Base-by-base conservation (phyloP, 23 tunicate genomes). In the Styela clava region DNA sequence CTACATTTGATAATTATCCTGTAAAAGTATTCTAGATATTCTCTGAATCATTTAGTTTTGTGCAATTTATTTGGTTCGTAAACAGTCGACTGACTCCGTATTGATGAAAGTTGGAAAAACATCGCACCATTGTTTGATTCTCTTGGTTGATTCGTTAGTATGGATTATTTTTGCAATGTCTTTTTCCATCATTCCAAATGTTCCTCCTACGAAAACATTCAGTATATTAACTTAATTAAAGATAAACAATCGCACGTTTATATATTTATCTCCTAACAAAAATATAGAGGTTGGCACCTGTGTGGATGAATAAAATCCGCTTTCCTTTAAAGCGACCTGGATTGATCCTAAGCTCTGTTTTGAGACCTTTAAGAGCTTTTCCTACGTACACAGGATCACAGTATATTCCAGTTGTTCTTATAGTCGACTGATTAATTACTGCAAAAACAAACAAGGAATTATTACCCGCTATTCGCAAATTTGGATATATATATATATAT, bases 361-460 rank as follows among this genome's bases (percentile, higher is more conserved):
- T 18, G 84, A 88, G 27, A 33, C 89, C 94, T 68, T 84, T 84
- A 27, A 87, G 61, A 68, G 84, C 98, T 82, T 94, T 94, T 28
- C 98, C 93, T 34, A 93, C 85, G 68, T 94, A 94, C 18, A 88
- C 94, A 2, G 86, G 86, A 30, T 94, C 98, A 56, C 85, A 85
- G 21, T 86, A 33, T 62, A 94, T 82, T 5, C 98, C 98, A 81
- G 98, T 88, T 34, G 52, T 3, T 18, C 34, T 26, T 3, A 88
- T 65, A 1, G 83, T 65, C 73, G 79, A 23, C 35, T 76, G 68
- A 24, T 77, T 63, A 36, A 83, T 52, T 61, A 68, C 91, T 83
- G 35, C 7, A 44, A 44, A 44, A n/a, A n/a, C n/a, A n/a, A n/a
- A n/a, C n/a, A n/a, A n/a, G n/a, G n/a, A n/a, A n/a, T n/a, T n/a